These are phyloP conservation scores for Thamnophis elegans DNA, from an alignment of 2,797 vertebrate species.

Conservation along the genomic window DNA sequence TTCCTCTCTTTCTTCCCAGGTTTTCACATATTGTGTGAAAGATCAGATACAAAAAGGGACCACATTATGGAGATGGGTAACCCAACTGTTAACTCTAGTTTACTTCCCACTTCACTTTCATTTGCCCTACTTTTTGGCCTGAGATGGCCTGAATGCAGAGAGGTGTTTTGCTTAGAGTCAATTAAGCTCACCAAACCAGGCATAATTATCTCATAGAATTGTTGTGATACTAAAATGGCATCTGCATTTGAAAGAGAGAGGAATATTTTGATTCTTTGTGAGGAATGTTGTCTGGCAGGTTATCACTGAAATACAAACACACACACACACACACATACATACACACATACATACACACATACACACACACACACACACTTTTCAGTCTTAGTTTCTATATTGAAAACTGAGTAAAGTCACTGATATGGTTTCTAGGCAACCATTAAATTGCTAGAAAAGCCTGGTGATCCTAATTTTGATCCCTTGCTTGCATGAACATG, in stretches of 20 bases:
- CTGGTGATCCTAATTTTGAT: neutral
- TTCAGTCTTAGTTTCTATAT: neutral
- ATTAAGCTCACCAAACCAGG: neutral
- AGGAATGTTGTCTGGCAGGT: neutral
- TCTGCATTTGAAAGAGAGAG: neutral
- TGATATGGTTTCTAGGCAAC: neutral
- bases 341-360: neutral
- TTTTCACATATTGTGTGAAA: neutral
- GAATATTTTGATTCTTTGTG: neutral
- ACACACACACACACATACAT: neutral
- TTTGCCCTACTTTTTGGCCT: neutral
- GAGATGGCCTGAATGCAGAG: neutral
- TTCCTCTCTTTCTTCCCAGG: neutral
- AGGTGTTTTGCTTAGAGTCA: neutral
- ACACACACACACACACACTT: neutral
- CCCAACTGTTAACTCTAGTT: neutral
- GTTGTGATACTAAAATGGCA: neutral
- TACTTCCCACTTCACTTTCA: neutral
- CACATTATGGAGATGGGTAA: neutral
- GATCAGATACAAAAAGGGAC: neutral
- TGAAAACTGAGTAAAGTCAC: neutral
- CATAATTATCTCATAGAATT: neutral
- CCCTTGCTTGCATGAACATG: neutral
- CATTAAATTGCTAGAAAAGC: neutral
- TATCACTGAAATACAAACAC: neutral